Base-by-base conservation (phyloP, 2,888 invertebrate species). In the Campopleginae sp. region DNA sequence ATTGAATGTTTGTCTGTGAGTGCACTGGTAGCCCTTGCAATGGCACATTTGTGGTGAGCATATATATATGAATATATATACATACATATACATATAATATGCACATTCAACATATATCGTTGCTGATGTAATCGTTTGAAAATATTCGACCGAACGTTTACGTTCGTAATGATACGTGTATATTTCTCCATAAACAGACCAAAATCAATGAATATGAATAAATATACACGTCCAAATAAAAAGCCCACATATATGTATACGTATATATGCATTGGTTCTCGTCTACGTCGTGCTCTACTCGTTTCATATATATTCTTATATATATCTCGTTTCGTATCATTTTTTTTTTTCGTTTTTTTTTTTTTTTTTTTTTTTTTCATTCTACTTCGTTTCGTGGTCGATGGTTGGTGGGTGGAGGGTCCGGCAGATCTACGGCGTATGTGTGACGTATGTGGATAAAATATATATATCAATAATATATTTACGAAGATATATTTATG, bases 1-100 rank as follows among this genome's bases (percentile, higher is more conserved):
- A 93, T 91, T 91, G 93, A 92, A 93, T 93, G 93, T 93, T 93
- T 93, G 93, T 93, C 93, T 93, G 93, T 93, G 93, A 93, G 93
- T 93, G 93, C 93, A 91, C 91, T 92, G 90, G 91, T 92, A 92
- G 92, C 91, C 92, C 88, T 92, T 91, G 90, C 87, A 88, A 89
- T 87, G 88, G 87, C 87, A 91, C 91, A 90, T 91, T 90, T 90
- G 90, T 91, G 90, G 89, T 90, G 90, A 90, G 88, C 89, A 89
- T 87, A 88, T 88, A 84, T 87, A 87, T 61, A 58, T 48, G 82
- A 79, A 80, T 78, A 87, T 74, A 83, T 74, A 78, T 66, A 79
- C 27, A 58, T 75, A 79, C 79, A 79, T 79, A 80, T 42, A 75
- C 54, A 66, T 48, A 71, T 82, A 61, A 76, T 81, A 77, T 80